phyloP scores from a whole-genome alignment of 2,888 invertebrate species.

The Busseola fusca region DNA sequence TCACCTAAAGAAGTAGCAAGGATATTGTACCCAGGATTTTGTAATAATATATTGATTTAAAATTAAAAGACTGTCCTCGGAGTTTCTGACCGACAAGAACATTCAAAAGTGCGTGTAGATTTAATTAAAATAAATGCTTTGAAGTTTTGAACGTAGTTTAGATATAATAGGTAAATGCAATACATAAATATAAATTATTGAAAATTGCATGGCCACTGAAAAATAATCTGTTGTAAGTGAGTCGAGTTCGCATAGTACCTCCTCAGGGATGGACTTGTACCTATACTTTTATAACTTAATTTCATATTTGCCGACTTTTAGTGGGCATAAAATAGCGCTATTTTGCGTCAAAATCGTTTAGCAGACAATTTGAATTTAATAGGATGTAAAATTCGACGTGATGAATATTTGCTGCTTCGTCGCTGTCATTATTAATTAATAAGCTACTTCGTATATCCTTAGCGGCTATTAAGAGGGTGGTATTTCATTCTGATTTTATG shows the following conservation, averaged over 20 bases:
- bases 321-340: conserved; percentile 46
- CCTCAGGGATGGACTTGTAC: conserved; percentile 33
- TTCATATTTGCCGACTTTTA: conserved; percentile 52
- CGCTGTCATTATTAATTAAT: conserved; percentile 44
- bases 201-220: not conserved
- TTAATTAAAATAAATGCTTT: no score
- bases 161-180: not conserved
- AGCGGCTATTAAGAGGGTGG: conserved; percentile 25
- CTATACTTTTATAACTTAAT: conserved; percentile 57
- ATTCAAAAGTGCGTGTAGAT: no score
- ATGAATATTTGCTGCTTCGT: conserved; percentile 36
- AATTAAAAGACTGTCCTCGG: no score
- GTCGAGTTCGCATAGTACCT: conserved; percentile 36
- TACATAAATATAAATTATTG: not conserved
- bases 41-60: no score
- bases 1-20: no score
- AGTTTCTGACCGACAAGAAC: no score
- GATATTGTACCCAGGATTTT: no score
- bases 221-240: not conserved
- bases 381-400: conserved; percentile 42
- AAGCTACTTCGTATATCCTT: conserved; percentile 34
- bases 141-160: no score
- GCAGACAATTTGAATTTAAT: conserved; percentile 51
- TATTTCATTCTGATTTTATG: conserved; percentile 30
- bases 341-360: conserved; percentile 46